phyloP scores from a whole-genome alignment of 1,140 invertebrate genomes.

The Episyrphus balteatus region DNA sequence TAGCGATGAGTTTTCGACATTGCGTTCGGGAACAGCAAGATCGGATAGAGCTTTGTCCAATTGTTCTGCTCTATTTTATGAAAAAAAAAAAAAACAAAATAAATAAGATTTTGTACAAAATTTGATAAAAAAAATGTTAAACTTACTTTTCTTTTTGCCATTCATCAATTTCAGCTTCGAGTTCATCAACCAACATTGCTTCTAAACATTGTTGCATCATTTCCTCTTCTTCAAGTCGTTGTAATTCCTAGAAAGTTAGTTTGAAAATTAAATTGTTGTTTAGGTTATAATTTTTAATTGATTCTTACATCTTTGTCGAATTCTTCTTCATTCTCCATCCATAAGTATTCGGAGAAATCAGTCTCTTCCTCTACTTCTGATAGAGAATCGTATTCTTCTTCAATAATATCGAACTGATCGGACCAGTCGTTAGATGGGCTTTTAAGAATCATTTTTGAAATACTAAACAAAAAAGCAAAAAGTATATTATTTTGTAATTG shows the following conservation, averaged over 20 bases:
- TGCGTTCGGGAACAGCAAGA: constrained; percentile 31
- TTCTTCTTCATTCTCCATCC: constrained; percentile 86
- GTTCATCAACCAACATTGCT: constrained; percentile 64
- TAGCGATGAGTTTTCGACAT: constrained; percentile 48
- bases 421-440: constrained; percentile 35
- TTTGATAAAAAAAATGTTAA: too few relatives aligned
- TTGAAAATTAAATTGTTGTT: not conserved
- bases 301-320: constrained; percentile 67
- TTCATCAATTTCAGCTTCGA: constrained; percentile 37
- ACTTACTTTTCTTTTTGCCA: constrained; percentile 33
- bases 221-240: constrained; percentile 75
- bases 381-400: constrained; percentile 43
- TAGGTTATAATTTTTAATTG: not conserved
- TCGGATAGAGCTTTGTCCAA: constrained; percentile 27
- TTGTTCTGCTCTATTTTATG: constrained; percentile 19
- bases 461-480: too few relatives aligned
- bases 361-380: constrained; percentile 41
- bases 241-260: constrained; percentile 52
- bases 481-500: too few relatives aligned
- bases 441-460: constrained; percentile 27
- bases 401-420: constrained; percentile 33
- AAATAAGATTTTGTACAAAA: not conserved
- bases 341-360: constrained; percentile 79
- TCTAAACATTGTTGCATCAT: constrained; percentile 77
- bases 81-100: not conserved